These are phyloP conservation scores for Drosophila malerkotliana DNA, from an alignment of 1,140 invertebrate genomes.

Conservation along the genomic window DNA sequence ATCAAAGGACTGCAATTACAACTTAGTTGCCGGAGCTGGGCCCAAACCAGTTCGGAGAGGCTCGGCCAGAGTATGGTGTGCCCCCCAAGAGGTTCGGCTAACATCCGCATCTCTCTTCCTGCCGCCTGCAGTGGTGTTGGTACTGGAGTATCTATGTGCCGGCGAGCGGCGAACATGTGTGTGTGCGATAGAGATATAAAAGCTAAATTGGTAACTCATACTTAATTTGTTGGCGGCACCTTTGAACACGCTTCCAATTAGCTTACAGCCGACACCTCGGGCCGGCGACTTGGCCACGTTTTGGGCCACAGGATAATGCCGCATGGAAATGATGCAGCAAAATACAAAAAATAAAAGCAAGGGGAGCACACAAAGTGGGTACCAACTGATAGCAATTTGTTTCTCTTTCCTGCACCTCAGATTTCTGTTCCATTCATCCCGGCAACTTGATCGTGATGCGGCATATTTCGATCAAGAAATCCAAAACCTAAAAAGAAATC, in stretches of 20 bases:
- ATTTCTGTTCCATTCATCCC: constrained; percentile 54
- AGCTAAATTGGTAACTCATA: constrained; percentile 84
- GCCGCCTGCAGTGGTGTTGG: constrained; percentile 5
- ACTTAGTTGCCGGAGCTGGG: constrained; percentile 37
- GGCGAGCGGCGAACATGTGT: constrained; percentile 36
- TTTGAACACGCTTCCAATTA: constrained; percentile 84
- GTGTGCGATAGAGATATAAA: constrained; percentile 84
- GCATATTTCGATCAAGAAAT: constrained; percentile 57
- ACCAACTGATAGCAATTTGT: constrained; percentile 68
- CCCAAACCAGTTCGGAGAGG: constrained; percentile 61
- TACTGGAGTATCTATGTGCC: constrained; percentile 30
- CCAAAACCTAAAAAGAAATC: constrained; percentile 2
- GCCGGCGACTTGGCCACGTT: constrained; percentile 32
- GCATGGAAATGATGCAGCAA: constrained; percentile 76
- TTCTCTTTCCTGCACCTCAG: constrained; percentile 45
- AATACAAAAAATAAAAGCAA: constrained; percentile 30
- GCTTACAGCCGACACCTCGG: constrained; percentile 84
- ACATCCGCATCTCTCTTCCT: constrained; percentile 52
- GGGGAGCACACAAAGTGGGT: constrained; percentile 22
- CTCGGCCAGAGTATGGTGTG: constrained; percentile 1
- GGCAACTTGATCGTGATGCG: constrained; percentile 56
- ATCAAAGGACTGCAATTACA: constrained; percentile 80
- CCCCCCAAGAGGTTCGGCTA: constrained; percentile 54
- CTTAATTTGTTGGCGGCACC: constrained; percentile 84
- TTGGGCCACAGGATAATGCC: constrained; percentile 62